Conservation (phyloP, 2,797 vertebrate species). For the Chelidonichthys spinosus region DNA sequence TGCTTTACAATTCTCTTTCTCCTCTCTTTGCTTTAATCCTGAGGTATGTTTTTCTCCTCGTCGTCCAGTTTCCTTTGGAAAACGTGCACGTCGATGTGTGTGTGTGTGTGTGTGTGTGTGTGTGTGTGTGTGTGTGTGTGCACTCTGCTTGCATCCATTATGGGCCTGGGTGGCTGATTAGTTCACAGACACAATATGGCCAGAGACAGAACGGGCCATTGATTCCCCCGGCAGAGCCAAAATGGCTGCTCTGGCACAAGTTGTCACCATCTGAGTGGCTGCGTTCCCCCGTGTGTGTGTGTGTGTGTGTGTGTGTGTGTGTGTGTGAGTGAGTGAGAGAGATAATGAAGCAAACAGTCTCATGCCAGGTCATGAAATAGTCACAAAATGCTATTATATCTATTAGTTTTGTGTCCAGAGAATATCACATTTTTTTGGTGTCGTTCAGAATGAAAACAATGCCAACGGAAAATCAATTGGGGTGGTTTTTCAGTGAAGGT, state of each 20-base stretch:
- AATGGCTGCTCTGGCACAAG: conserved; percentile 59
- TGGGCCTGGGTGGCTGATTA: conserved; percentile 61
- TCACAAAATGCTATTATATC: too few relatives aligned
- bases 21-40: conserved; percentile 7
- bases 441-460: too few relatives aligned
- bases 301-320: neutral
- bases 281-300: neutral
- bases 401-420: too few relatives aligned
- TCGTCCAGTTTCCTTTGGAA: neutral
- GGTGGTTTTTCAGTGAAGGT: too few relatives aligned
- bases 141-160: conserved; percentile 28
- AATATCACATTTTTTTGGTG: too few relatives aligned
- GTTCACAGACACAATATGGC: conserved; percentile 64
- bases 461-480: too few relatives aligned
- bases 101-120: conserved; percentile 12
- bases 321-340: conserved; percentile 12
- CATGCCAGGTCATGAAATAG: too few relatives aligned
- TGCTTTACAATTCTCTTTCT: neutral
- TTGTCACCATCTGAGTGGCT: conserved; percentile 53
- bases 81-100: neutral
- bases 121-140: conserved; percentile 21
- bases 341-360: too few relatives aligned
- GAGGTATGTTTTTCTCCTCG: neutral
- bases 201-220: conserved; percentile 57
- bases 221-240: conserved; percentile 59